Evolutionary conservation across 2,113 vertebrate species (phyloP), one percentile per base, ranked within the genome.

Genomic region (Baryphthengus martii): DNA sequence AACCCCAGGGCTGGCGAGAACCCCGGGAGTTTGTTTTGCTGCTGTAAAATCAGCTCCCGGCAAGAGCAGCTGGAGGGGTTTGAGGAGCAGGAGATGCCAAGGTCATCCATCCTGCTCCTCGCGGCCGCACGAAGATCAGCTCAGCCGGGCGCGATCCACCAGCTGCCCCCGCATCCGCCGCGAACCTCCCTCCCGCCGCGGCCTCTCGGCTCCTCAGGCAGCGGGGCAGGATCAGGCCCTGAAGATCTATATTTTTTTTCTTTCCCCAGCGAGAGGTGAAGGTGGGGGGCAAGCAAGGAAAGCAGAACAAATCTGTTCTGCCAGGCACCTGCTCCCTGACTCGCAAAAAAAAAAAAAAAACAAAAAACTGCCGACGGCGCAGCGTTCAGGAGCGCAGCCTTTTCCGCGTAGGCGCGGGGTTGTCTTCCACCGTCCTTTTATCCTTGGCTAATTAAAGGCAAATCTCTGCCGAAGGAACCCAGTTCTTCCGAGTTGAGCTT

Each of bases 401-500:
- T 71, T 73, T 17, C 94, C 7, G 7, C 79, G 39, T 13, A 20
- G 56, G 65, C 29, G 9, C 6, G 15, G 90, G 66, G 39, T 82
- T 92, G 68, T 86, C 89, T 96, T 49, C 67, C 76, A 55, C 83
- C 73, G 92, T 87, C 96, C 95, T 95, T 96, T 96, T 96, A 67
- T 94, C 96, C 96, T 97, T 97, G 94, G 88, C 80, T 95, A 96
- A 95, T 90, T 95, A 95, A 89, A 96, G 89, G 81, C 94, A 94
- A 93, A 95, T 89, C 92, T 96, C 89, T 58, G 89, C 91, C 2
- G 58, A 95, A 96, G 83, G 88, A 94, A 19, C 16, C 7, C 49
- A 6, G 66, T 35, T 93, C 88, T 94, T 83, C 83, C 8, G 15
- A 85, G 82, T 4, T 62, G 71, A 93, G 92, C 59, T 35, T 53